These are phyloP conservation scores for Euphonia xanthogaster DNA, from an alignment of 2,797 vertebrate species.

Conservation along the genomic window DNA sequence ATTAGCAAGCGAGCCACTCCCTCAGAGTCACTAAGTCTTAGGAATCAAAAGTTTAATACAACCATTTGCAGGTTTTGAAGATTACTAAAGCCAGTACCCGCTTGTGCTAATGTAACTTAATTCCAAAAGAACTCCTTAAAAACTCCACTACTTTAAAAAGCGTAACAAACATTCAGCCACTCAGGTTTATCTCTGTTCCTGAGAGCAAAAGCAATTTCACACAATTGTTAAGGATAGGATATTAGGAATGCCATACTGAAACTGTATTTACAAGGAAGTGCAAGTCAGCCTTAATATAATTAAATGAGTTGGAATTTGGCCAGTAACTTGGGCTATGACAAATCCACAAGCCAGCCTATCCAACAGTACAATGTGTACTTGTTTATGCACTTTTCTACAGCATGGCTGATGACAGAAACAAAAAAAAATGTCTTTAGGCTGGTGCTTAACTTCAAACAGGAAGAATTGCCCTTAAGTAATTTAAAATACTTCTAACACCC, in stretches of 20 bases:
- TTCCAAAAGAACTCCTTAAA: not conserved
- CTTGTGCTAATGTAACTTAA: not conserved
- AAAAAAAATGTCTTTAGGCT: not conserved
- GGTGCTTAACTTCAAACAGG: conserved; percentile 1
- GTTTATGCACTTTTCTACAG: conserved; percentile 16
- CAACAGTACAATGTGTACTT: conserved; percentile 37
- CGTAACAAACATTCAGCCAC: not conserved
- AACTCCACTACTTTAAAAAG: not conserved
- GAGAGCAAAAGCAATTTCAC: not conserved
- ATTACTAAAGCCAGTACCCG: not conserved
- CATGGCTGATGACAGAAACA: not conserved
- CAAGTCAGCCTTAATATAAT: conserved; percentile 7
- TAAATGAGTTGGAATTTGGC: conserved; percentile 22
- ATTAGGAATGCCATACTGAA: not conserved
- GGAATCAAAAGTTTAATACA: not conserved
- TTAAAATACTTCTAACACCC: not conserved
- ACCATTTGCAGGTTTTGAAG: not conserved
- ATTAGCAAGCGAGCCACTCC: not conserved
- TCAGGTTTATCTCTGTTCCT: not conserved
- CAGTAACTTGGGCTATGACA: conserved; percentile 34
- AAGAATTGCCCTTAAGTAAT: not conserved
- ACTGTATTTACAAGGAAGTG: conserved; percentile 2
- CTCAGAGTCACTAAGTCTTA: not conserved
- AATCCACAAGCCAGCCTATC: conserved; percentile 18
- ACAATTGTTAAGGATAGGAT: not conserved